phyloP scores from a whole-genome alignment of 2,113 vertebrate genomes.

The Etia nguti region DNA sequence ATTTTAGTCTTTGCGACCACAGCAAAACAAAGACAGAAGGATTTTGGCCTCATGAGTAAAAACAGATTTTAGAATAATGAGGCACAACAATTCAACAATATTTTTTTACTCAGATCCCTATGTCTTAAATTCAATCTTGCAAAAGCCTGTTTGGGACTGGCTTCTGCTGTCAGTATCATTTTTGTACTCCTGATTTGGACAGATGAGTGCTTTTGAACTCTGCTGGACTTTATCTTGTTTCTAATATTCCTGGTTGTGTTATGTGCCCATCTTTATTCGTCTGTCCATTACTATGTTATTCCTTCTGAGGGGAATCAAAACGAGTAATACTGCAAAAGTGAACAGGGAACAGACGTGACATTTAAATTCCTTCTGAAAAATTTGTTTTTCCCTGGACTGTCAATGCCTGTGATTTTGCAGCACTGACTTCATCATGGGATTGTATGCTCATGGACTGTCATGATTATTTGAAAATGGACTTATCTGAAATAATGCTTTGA shows the following conservation, averaged over 20 bases:
- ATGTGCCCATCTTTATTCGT: neutral
- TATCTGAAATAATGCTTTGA: neutral
- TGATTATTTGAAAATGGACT: neutral
- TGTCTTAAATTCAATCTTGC: neutral
- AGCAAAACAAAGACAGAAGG: conserved; percentile 40
- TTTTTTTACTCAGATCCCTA: neutral
- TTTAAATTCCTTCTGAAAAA: neutral
- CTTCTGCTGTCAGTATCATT: neutral
- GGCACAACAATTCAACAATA: neutral
- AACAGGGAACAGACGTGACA: neutral
- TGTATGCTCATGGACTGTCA: neutral
- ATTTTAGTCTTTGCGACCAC: neutral
- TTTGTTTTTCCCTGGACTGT: neutral
- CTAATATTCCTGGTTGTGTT: neutral
- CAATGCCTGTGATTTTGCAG: neutral
- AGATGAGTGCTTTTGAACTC: neutral
- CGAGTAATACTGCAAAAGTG: neutral
- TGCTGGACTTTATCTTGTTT: neutral
- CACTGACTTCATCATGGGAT: neutral
- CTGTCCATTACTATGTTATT: neutral
- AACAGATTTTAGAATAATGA: neutral
- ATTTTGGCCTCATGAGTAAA: neutral
- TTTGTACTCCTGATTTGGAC: neutral
- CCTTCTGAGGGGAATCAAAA: neutral
- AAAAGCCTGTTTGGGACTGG: neutral